Evolutionary conservation across 2,888 invertebrate genomes (phyloP).

Genomic region (Agelastica alni): DNA sequence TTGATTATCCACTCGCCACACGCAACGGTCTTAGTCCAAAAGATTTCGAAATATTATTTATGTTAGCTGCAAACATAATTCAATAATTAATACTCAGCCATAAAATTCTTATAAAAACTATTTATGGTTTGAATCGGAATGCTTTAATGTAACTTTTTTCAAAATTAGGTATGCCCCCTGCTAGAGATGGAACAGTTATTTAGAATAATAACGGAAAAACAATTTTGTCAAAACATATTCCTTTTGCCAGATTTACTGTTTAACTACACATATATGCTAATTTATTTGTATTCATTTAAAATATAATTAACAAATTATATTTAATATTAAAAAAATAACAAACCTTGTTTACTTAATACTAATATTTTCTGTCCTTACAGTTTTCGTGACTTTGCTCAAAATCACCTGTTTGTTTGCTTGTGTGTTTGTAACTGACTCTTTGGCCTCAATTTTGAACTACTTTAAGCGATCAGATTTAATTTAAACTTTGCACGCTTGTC

Average conservation of each 20-base stretch:
- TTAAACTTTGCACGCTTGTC: not conserved
- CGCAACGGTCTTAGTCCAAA: conserved; percentile 1
- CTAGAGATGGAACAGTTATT: conserved; percentile 5
- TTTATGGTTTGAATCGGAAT: conserved; percentile 1
- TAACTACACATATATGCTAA: no score
- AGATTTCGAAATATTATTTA: conserved; percentile 20
- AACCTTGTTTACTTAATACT: not conserved
- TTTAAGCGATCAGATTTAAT: not conserved
- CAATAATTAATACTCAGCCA: conserved; percentile 11
- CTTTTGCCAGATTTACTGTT: not conserved
- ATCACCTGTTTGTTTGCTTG: no score
- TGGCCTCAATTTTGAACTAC: no score
- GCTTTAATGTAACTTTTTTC: conserved; percentile 10
- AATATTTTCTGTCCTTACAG: not conserved
- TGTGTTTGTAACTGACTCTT: no score
- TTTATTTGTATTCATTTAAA: no score
- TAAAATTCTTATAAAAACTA: conserved; percentile 9
- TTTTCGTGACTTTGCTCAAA: no score
- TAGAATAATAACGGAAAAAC: not conserved
- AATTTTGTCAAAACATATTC: not conserved
- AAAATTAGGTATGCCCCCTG: not conserved
- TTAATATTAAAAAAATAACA: no score
- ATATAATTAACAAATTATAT: no score
- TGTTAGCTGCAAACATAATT: conserved; percentile 13
- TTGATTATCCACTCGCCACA: conserved; percentile 12